Conservation (phyloP, 1,140 invertebrate genomes). For the Ostrea edulis region DNA sequence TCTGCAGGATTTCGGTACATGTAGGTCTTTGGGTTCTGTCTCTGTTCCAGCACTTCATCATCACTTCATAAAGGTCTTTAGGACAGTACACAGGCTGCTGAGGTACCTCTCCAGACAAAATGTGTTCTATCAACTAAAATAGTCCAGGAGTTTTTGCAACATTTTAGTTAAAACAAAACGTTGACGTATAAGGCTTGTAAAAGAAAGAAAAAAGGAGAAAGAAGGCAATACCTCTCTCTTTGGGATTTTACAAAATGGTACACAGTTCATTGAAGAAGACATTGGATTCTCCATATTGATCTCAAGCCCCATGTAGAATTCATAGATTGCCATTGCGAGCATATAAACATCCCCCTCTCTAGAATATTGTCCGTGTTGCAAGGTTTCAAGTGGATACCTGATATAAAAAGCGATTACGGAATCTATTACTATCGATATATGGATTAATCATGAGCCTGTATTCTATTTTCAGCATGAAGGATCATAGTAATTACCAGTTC, state of each 20-base stretch:
- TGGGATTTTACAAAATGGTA: constrained; percentile 48
- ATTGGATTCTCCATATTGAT: constrained; percentile 12
- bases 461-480: background rate
- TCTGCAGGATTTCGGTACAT: background rate
- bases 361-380: constrained; percentile 52
- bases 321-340: constrained; percentile 54
- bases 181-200: background rate
- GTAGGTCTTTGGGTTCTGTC: constrained; percentile 51
- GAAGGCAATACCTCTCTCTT: constrained; percentile 25
- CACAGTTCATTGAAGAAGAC: constrained; percentile 26
- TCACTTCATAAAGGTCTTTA: constrained; percentile 45
- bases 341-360: constrained; percentile 53
- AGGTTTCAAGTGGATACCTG: constrained; percentile 52
- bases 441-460: background rate
- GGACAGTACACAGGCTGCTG: constrained; percentile 44
- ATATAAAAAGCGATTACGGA: background rate
- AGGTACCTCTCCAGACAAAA: constrained; percentile 46
- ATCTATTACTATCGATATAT: background rate
- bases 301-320: constrained; percentile 51
- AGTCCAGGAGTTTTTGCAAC: background rate
- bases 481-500: constrained; percentile 37
- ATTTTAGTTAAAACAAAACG: too few species aligned
- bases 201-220: background rate
- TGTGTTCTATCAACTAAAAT: constrained; percentile 38
- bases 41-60: constrained; percentile 51